Evolutionary conservation across 2,888 invertebrate species (phyloP), one percentile per base, ranked within the genome.

Genomic region (Neoascia interrupta): DNA sequence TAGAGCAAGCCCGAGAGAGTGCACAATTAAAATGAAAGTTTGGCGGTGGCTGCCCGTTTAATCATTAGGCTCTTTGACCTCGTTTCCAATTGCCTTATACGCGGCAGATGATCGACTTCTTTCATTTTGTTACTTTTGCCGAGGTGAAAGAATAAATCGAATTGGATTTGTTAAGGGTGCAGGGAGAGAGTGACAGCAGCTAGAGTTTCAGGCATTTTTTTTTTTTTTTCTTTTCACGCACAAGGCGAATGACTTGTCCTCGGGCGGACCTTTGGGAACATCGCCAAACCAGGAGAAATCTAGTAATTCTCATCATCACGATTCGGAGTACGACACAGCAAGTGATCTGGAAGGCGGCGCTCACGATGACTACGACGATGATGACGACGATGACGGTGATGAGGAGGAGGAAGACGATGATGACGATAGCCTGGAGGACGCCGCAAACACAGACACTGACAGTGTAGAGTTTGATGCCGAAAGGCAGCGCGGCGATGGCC

Each of bases 401-500:
- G 85, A 85, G 11, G 85, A 84, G 18, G 81, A 82, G 2, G 84
- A 83, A 23, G 84, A 82, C 11, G 82, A 83, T 1, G 84, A 83
- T 6, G 86, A 85, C 23, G 84, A 83, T 15, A 84, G 85, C 23
- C 83, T 84, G 15, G 87, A 84, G 2, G 86, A 84, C 6, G 84
- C 83, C 1, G 86, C 84, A 21, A 84, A 83, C 21, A 84, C 82
- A 4, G 84, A 83, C 37, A 83, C 82, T 10, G 73, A 73, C 15
- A 69, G 61, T 21, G 49, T 63, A 5, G 80, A 75, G 6, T 76
- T 76, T 41, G 60, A 72, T 49, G 81, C 72, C 21, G 93, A 94
- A 82, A 89, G 92, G 64, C 93, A 92, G 83, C 91, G 93, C 86
- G 94, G 93, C 0, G 95, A 94, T 85, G 93, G 92, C 47, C 93